phyloP scores from a whole-genome alignment of 2,888 invertebrate species.

The Adela reaumurella region DNA sequence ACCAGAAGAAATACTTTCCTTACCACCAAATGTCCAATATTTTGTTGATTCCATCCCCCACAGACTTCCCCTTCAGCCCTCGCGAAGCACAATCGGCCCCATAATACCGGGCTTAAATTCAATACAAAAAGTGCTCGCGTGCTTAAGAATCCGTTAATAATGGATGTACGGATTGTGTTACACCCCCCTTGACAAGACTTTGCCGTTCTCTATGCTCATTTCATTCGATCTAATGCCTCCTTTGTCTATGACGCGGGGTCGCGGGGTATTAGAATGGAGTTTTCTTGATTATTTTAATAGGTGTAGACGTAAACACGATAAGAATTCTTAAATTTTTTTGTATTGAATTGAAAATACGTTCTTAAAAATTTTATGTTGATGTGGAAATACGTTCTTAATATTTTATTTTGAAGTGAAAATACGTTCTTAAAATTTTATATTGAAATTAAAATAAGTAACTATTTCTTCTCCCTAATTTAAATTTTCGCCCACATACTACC shows the following conservation, averaged over 20 bases:
- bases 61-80: conserved; percentile 12
- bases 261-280: too few relatives aligned
- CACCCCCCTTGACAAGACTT: conserved; percentile 10
- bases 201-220: conserved; percentile 1
- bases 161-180: conserved; percentile 49
- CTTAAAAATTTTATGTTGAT: too few relatives aligned
- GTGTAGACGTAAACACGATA: too few relatives aligned
- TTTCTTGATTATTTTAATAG: too few relatives aligned
- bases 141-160: conserved; percentile 58
- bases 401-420: too few relatives aligned
- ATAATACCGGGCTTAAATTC: conserved; percentile 17
- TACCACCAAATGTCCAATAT: conserved; percentile 44
- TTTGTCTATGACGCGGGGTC: conserved; percentile 51
- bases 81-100: conserved; percentile 8
- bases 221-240: conserved; percentile 34
- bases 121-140: conserved; percentile 36
- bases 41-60: conserved; percentile 22
- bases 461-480: too few relatives aligned
- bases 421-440: too few relatives aligned
- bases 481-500: too few relatives aligned
- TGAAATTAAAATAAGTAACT: too few relatives aligned
- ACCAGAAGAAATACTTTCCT: conserved; percentile 46
- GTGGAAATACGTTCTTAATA: too few relatives aligned
- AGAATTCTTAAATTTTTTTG: too few relatives aligned
- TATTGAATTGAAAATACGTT: too few relatives aligned